phyloP scores from a whole-genome alignment of 2,113 vertebrate species.

The Crotalus helleri region DNA sequence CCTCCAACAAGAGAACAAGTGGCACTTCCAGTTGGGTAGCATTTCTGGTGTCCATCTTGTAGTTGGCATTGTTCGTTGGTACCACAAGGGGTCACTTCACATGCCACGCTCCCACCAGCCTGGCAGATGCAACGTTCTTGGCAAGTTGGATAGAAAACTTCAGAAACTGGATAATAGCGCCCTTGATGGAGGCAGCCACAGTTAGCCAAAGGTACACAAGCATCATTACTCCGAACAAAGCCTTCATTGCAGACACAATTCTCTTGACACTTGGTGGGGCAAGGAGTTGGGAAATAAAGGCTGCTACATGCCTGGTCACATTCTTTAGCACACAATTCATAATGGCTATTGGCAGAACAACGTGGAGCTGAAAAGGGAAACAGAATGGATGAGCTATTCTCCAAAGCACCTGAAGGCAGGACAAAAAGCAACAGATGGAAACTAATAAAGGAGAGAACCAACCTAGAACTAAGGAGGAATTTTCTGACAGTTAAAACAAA shows the following conservation, averaged over 20 bases:
- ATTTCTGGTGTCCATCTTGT: conserved; percentile 36
- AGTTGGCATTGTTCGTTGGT: conserved; percentile 47
- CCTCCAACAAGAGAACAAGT: conserved; percentile 57
- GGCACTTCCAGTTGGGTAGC: conserved; percentile 38
- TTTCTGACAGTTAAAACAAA: too few species aligned
- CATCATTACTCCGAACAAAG: conserved; percentile 64
- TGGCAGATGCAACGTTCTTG: conserved; percentile 47
- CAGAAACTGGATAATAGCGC: conserved; percentile 64
- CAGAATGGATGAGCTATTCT: neutral
- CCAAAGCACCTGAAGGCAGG: too few species aligned
- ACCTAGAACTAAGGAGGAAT: too few species aligned
- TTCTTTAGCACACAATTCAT: conserved; percentile 60
- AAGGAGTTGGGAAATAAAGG: conserved; percentile 54
- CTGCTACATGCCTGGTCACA: conserved; percentile 72
- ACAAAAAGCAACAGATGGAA: too few species aligned
- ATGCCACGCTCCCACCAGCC: conserved; percentile 43
- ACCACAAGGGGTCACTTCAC: conserved; percentile 41
- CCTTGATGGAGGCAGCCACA: conserved; percentile 75
- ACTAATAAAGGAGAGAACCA: too few species aligned
- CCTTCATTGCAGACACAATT: conserved; percentile 74
- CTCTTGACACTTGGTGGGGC: conserved; percentile 63
- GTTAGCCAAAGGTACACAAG: conserved; percentile 68
- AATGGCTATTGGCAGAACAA: conserved; percentile 76
- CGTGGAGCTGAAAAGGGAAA: conserved; percentile 53
- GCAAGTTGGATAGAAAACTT: conserved; percentile 64